Evolutionary conservation across 2,113 vertebrate species (phyloP).

Genomic region (Ictalurus furcatus): DNA sequence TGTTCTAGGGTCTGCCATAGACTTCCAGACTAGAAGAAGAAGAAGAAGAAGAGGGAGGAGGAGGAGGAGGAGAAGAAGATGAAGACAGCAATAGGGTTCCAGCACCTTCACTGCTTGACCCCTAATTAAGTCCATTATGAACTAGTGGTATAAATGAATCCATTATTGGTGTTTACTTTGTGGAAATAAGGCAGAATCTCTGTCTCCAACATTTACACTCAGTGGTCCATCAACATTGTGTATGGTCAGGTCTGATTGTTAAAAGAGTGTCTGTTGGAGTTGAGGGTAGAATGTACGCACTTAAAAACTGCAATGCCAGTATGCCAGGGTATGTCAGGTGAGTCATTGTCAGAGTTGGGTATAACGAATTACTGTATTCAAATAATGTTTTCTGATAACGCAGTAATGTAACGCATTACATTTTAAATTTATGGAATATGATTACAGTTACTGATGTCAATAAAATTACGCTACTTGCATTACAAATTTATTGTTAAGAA

Average conservation of each 20-base stretch:
- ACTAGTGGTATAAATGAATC: background rate
- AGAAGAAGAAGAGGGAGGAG: background rate
- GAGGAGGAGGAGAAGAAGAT: too few species aligned
- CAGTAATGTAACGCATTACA: too few species aligned
- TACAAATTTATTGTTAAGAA: too few species aligned
- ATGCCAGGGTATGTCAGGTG: conserved; percentile 52
- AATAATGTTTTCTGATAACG: too few species aligned
- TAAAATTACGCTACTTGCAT: too few species aligned
- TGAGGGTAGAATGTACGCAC: background rate
- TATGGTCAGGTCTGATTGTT: background rate
- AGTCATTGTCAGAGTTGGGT: conserved; percentile 23
- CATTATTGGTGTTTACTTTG: background rate
- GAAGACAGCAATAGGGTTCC: background rate
- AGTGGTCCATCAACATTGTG: background rate
- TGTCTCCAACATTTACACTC: too few species aligned
- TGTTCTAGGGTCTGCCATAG: background rate
- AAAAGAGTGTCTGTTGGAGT: background rate
- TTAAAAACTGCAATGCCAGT: background rate
- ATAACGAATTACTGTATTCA: too few species aligned
- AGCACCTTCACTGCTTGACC: background rate
- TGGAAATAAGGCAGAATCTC: background rate
- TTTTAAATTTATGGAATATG: too few species aligned
- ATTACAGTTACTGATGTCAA: too few species aligned
- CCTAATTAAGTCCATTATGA: background rate
- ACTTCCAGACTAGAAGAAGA: background rate